phyloP scores from a whole-genome alignment of 2,888 invertebrate genomes.

The Cerastoderma edule region DNA sequence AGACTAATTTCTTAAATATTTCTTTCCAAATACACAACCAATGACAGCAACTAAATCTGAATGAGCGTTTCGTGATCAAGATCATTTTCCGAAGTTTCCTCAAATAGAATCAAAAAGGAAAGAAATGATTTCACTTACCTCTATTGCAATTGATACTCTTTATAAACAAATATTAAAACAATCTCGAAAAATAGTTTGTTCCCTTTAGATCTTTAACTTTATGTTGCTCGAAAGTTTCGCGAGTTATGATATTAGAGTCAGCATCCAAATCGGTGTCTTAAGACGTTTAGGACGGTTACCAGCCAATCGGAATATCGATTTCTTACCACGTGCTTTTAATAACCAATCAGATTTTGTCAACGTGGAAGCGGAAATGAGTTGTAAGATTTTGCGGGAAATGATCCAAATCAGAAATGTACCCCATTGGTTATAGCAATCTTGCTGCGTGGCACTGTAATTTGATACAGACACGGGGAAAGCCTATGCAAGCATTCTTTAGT shows the following conservation, averaged over 20 bases:
- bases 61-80: constrained; percentile 26
- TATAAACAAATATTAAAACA: too few relatives aligned
- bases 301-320: constrained; percentile 42
- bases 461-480: constrained; percentile 1
- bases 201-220: not conserved
- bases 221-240: constrained; percentile 17
- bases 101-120: not conserved
- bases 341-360: constrained; percentile 60
- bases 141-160: too few relatives aligned
- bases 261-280: constrained; percentile 9
- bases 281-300: constrained; percentile 8
- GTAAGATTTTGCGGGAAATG: constrained; percentile 35
- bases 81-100: not conserved
- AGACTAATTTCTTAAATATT: too few relatives aligned
- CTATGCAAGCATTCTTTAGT: too few relatives aligned
- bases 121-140: too few relatives aligned
- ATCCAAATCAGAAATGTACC: constrained; percentile 1
- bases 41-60: constrained; percentile 15
- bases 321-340: constrained; percentile 38
- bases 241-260: not conserved
- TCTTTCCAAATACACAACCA: too few relatives aligned
- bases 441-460: constrained; percentile 20
- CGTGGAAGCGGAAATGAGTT: constrained; percentile 63
- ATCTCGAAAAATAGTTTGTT: too few relatives aligned
- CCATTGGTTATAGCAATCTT: not conserved